These are phyloP conservation scores for Apotomis capreana DNA, from an alignment of 2,888 invertebrate genomes.

Conservation along the genomic window DNA sequence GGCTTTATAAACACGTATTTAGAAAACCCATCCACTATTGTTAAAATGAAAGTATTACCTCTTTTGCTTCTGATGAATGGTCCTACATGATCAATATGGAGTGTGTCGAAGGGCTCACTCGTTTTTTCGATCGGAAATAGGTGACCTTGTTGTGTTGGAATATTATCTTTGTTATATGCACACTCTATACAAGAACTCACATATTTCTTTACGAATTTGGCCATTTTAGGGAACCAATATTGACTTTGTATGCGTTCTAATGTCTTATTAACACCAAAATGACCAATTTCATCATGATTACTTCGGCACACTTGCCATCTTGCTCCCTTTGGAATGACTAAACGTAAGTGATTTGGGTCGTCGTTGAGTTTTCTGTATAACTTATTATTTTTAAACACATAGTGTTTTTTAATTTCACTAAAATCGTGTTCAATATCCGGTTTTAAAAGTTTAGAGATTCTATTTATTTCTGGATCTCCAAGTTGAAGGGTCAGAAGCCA, in stretches of 20 bases:
- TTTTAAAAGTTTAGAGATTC: too few species aligned
- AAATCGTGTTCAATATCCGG: too few species aligned
- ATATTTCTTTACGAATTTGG: constrained; percentile 56
- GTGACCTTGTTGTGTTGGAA: not conserved
- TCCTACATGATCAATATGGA: constrained; percentile 55
- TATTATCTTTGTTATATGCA: constrained; percentile 51
- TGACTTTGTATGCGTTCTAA: constrained; percentile 49
- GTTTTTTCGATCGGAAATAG: not conserved
- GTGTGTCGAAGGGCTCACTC: constrained; percentile 49
- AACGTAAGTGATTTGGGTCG: too few species aligned
- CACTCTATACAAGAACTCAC: constrained; percentile 59
- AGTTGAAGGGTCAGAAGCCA: too few species aligned
- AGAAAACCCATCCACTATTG: constrained; percentile 46
- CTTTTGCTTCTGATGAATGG: constrained; percentile 50
- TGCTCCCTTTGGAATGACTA: too few species aligned
- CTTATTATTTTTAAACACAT: too few species aligned
- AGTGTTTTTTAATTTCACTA: too few species aligned
- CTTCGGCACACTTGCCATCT: too few species aligned
- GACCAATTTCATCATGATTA: constrained; percentile 53
- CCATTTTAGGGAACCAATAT: constrained; percentile 65
- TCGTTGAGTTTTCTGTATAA: too few species aligned
- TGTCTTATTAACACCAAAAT: constrained; percentile 57
- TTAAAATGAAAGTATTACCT: constrained; percentile 47
- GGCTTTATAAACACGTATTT: constrained; percentile 29
- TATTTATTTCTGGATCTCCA: too few species aligned